Evolutionary conservation across 2,113 vertebrate species (phyloP).

Genomic region (Xenopus tropicalis): DNA sequence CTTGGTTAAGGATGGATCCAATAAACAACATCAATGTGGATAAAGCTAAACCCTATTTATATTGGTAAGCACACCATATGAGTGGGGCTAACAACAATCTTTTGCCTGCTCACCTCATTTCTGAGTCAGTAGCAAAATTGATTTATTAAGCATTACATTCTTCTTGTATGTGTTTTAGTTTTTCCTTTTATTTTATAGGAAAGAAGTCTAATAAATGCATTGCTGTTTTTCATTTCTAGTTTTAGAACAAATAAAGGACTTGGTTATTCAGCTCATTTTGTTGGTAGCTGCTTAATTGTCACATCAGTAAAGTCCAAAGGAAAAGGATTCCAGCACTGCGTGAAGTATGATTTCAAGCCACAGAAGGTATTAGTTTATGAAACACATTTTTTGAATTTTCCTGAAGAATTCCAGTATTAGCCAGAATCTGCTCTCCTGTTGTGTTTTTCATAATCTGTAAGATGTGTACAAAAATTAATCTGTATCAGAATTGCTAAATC

Average conservation of each 20-base stretch:
- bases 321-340: conserved; percentile 98
- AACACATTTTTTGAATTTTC: conserved; percentile 12
- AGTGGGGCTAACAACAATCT: too few relatives aligned
- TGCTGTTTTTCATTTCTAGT: conserved; percentile 54
- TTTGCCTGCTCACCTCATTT: too few relatives aligned
- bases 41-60: conserved; percentile 97
- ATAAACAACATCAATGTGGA: conserved; percentile 97
- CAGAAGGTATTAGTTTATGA: conserved; percentile 80
- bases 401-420: neutral
- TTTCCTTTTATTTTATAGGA: too few relatives aligned
- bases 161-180: too few relatives aligned
- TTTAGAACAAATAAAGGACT: conserved; percentile 97
- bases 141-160: too few relatives aligned
- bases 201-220: too few relatives aligned
- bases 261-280: conserved; percentile 97
- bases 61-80: conserved; percentile 77
- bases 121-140: too few relatives aligned
- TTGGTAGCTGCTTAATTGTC: conserved; percentile 92
- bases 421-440: too few relatives aligned
- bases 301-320: conserved; percentile 96
- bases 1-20: conserved; percentile 96
- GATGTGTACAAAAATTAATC: too few relatives aligned
- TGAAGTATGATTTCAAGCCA: conserved; percentile 98
- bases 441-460: too few relatives aligned
- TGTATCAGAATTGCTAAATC: too few relatives aligned